Evolutionary conservation across 2,888 invertebrate species (phyloP), one percentile per base, ranked within the genome.

Genomic region (Elegia similella): DNA sequence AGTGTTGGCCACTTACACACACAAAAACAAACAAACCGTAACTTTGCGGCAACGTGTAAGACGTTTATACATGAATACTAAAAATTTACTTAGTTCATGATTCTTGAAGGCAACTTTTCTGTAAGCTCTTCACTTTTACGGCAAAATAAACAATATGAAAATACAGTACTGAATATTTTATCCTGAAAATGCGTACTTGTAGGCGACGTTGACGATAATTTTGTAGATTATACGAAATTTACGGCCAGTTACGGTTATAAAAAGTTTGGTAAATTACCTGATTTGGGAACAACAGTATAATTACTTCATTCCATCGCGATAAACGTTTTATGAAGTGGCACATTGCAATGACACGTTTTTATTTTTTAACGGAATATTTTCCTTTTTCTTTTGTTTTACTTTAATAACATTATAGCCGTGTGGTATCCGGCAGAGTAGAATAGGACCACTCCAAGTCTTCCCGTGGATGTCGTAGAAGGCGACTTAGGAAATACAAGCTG

Each of bases 341-440:
- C 73, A 68, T 70, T 70, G 70, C 65, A 65, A 65, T 64, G 71
- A 72, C 17, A 74, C 74, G 79, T 75, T 81, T n/a, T 81, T 30
- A 29, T 47, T 47, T 47, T 44, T 42, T 42, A 23, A 46, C 3
- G n/a, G n/a, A 29, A 47, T 44, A 2, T 1, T 6, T 0, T 16
- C 42, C 42, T 2, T 7, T n/a, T 42, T 42, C 42, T 23, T 23
- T 23, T 23, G 23, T 3, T 23, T 23, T 23, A 23, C 23, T 23
- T 23, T 23, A 23, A 3, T 3, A 5, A 23, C 23, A 3, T 23
- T 23, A 3, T 23, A 3, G 23, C 23, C 23, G 23, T 5, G 23
- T 23, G 23, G 23, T 23, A 3, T 3, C 23, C 23, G 23, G 23
- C 23, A 23, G 23, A 23, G 23, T 23, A 2, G 23, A 3, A 23